Conservation (phyloP, 2,888 invertebrate genomes). For the Spilarctia lutea region DNA sequence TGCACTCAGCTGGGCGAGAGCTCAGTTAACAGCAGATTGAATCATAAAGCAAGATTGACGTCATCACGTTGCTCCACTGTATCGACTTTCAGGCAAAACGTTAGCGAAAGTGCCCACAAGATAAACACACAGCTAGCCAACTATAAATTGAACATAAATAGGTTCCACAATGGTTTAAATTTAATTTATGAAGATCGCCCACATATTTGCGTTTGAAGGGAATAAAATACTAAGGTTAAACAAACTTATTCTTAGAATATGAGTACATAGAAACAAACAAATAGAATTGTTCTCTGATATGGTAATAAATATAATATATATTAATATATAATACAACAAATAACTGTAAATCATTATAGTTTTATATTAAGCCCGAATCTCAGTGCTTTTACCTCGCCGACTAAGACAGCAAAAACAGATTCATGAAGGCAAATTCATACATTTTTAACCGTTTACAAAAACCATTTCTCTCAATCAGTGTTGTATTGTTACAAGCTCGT, state of each 20-base stretch:
- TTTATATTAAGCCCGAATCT: background rate
- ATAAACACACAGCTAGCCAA: constrained; percentile 56
- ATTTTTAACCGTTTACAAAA: background rate
- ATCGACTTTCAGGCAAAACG: constrained; percentile 64
- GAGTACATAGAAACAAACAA: constrained; percentile 15
- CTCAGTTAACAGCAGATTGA: constrained; percentile 78
- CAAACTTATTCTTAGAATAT: constrained; percentile 21
- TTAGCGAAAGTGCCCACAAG: constrained; percentile 62
- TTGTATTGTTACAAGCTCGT: background rate
- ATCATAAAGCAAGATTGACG: constrained; percentile 83
- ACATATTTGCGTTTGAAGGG: constrained; percentile 35
- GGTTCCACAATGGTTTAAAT: constrained; percentile 45
- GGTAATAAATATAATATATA: no score
- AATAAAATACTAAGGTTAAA: constrained; percentile 37
- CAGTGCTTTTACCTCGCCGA: background rate
- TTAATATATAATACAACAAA: no score
- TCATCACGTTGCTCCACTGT: constrained; percentile 70
- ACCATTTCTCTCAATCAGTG: background rate
- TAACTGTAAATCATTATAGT: background rate
- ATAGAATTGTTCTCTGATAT: background rate
- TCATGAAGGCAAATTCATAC: background rate
- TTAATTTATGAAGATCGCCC: constrained; percentile 40
- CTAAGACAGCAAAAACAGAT: background rate
- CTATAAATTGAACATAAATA: constrained; percentile 48
- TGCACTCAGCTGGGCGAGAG: constrained; percentile 81